Conservation (phyloP, 2,888 invertebrate genomes). For the Xestia xanthographa region DNA sequence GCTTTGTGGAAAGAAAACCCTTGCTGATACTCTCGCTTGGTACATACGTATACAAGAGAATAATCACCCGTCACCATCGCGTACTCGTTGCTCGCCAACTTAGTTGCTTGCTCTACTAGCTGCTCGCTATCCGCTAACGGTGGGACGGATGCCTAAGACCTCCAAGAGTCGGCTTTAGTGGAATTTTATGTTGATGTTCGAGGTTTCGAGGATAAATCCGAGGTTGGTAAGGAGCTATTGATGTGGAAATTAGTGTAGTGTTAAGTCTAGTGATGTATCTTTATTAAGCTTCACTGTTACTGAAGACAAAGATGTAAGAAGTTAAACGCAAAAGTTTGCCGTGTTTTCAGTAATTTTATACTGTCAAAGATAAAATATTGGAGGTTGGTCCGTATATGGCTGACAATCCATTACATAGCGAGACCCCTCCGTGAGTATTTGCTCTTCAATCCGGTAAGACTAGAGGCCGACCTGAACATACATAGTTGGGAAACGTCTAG, state of each 20-base stretch:
- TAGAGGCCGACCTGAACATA: not conserved
- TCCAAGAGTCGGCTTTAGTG: conserved; percentile 50
- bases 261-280: conserved; percentile 37
- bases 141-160: conserved; percentile 28
- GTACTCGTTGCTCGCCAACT: not conserved
- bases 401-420: not conserved
- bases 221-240: conserved; percentile 28
- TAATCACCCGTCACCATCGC: not conserved
- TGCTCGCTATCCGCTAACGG: not conserved
- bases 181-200: conserved; percentile 60
- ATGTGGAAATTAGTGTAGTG: conserved; percentile 34
- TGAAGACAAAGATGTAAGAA: not conserved
- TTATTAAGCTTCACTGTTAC: not conserved
- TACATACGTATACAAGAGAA: not conserved
- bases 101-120: not conserved
- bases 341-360: not conserved
- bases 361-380: not conserved
- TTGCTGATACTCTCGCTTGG: not conserved
- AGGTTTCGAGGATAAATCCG: conserved; percentile 31
- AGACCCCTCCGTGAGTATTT: not conserved
- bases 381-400: not conserved
- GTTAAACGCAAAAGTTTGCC: not conserved
- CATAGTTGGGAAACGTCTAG: not conserved
- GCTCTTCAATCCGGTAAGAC: not conserved
- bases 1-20: not conserved